Evolutionary conservation across 2,113 vertebrate species (phyloP), one percentile per base, ranked within the genome.

Genomic region (Helogale parvula): DNA sequence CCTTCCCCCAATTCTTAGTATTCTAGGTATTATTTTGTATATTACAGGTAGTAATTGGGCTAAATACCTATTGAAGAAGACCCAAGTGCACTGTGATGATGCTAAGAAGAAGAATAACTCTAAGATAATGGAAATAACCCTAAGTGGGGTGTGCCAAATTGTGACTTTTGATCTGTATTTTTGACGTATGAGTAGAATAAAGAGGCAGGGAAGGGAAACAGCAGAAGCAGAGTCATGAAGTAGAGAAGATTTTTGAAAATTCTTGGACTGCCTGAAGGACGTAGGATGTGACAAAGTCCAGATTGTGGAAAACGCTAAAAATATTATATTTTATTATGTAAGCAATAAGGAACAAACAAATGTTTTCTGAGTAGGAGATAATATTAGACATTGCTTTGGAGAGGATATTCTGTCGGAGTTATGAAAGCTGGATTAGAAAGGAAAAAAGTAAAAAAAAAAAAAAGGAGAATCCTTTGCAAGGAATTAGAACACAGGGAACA

Each of bases 281-380:
- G 14, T 84, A 35, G 10, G 33, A 41, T 79, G 52, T 69, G 25
- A 89, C 27, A 10, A 88, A 69, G 23, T 81, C 77, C 31, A 83
- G 31, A 69, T 35, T 57, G 33, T 38, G 25, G 21, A 72, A 90
- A 96, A 90, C 10, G 31, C 3, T 93, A 86, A 93, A 83, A 95
- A n/a, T 80, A 69, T 35, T 87, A 52, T 68, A 54, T 90, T 86
- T 95, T 84, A 41, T 85, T 35, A 57, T 65, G 21, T 68, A 87
- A 97, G 33, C 41, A 69, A 16, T 31, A 54, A 94, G 35, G 23
- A 69, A 2, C 47, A 96, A 85, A 47, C 1, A 19, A 31, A 57
- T 69, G 1, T 9, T 74, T 96, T 83, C 66, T 74, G 17, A 41
- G 3, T 27, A 68, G 38, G 3, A 15, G 10, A 83, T 92, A 57